Percentiles rank a stretch among this genome's conserved stretches.
Evolutionary conservation across 2,888 invertebrate species (phyloP).

Genomic region (Podabrus alpinus): DNA sequence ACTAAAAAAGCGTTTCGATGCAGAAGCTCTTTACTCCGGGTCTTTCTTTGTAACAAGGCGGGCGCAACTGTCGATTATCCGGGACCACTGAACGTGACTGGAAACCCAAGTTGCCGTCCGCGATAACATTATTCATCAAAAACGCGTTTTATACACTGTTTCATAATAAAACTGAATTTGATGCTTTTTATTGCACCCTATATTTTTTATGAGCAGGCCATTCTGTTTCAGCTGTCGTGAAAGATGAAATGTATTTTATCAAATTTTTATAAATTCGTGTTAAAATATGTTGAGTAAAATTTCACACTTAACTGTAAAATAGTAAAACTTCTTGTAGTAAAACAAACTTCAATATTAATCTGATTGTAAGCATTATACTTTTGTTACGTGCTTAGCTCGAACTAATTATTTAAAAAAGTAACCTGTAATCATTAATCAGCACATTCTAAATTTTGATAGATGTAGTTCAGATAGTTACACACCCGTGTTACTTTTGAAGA

Average conservation of each 20-base stretch:
- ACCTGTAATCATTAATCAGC: neutral
- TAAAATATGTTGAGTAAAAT: neutral
- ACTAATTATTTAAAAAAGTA: neutral
- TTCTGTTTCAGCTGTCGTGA: slow-evolving; percentile 27
- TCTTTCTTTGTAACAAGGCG: slow-evolving; percentile 42
- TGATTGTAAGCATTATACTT: neutral
- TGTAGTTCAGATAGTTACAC: neutral
- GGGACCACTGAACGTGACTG: slow-evolving; percentile 54
- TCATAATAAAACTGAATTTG: slow-evolving; percentile 55
- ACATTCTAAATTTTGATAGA: neutral
- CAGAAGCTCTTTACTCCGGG: slow-evolving; percentile 16
- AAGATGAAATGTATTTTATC: slow-evolving; percentile 28
- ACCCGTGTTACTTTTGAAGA: neutral
- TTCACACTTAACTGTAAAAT: neutral
- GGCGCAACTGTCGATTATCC: slow-evolving; percentile 54
- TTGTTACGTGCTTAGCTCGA: neutral
- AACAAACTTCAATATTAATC: neutral
- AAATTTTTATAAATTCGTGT: neutral
- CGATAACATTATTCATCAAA: slow-evolving; percentile 57
- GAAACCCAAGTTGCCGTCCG: slow-evolving; percentile 45
- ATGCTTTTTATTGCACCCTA: slow-evolving; percentile 46
- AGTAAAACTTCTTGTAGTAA: neutral
- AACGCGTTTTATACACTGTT: slow-evolving; percentile 55
- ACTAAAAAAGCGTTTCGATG: slow-evolving; percentile 14
- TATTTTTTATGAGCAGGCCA: slow-evolving; percentile 31